phyloP scores from a whole-genome alignment of 2,113 vertebrate genomes.

The Cacatua alba region DNA sequence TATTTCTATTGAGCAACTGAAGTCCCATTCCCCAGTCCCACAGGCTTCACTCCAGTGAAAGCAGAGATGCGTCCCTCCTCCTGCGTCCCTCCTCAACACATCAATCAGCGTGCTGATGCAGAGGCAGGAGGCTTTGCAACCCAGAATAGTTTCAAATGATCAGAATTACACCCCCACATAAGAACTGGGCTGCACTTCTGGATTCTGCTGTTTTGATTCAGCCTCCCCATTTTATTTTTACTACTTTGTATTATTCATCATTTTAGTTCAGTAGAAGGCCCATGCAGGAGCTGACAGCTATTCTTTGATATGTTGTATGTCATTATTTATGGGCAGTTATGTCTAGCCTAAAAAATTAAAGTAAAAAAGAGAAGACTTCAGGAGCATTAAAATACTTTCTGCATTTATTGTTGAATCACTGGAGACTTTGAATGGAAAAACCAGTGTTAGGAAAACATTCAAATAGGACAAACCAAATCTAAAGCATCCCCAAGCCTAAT shows the following conservation, averaged over 20 bases:
- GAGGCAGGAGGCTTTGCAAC: not conserved
- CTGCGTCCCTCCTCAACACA: not conserved
- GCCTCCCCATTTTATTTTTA: not conserved
- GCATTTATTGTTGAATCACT: not conserved
- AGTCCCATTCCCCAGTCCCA: accelerated
- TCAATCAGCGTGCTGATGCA: not conserved
- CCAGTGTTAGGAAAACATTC: not conserved
- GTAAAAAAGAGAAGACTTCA: not conserved
- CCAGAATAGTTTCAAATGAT: not conserved
- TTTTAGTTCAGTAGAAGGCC: not conserved
- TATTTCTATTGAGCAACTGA: not conserved
- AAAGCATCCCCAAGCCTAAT: not conserved
- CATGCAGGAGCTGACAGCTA: not conserved
- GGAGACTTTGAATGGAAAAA: not conserved
- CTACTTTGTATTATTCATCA: not conserved
- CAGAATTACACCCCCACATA: not conserved
- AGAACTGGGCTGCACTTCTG: not conserved
- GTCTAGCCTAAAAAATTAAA: not conserved
- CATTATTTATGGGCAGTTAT: not conserved
- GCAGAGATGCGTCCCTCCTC: not conserved
- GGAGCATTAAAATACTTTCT: not conserved
- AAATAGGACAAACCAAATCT: not conserved
- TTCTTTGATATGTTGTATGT: not conserved
- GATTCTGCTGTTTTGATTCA: not conserved
- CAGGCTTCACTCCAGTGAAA: not conserved